Percentiles rank a stretch among this genome's conserved stretches.
Conservation (phyloP, 2,797 vertebrate species). For the Enteromius unitaeniatus region DNA sequence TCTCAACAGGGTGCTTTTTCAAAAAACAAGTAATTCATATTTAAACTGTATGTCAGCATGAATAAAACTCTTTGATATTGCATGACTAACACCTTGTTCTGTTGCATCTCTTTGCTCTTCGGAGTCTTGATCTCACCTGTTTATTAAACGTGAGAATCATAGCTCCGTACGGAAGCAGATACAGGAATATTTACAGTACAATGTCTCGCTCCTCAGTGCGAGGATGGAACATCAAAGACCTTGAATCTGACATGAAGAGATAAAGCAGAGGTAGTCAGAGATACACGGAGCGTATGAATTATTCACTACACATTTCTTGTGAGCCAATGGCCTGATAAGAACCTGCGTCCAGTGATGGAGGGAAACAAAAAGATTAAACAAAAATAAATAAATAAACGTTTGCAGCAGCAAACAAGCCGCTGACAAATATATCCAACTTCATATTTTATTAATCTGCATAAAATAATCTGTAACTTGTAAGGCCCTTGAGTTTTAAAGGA, state of each 20-base stretch:
- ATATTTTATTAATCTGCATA: neutral
- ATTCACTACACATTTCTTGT: conserved; percentile 41
- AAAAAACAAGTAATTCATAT: neutral
- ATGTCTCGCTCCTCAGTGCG: neutral
- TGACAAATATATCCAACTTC: neutral
- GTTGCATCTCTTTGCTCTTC: neutral
- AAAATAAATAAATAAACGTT: neutral
- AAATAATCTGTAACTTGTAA: neutral
- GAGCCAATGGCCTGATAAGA: conserved; percentile 18
- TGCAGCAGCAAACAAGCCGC: neutral
- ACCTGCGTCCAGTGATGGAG: neutral
- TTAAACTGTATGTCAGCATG: neutral
- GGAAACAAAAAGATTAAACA: conserved; percentile 14
- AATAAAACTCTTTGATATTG: neutral
- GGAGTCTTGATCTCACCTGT: conserved; percentile 16
- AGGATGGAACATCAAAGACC: conserved; percentile 35
- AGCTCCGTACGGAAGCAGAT: neutral
- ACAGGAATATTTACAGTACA: conserved; percentile 30
- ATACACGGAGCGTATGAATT: conserved; percentile 26
- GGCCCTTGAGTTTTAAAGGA: neutral
- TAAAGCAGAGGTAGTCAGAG: conserved; percentile 48
- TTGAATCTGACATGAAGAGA: conserved; percentile 46
- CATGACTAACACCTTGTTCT: neutral
- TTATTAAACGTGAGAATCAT: conserved; percentile 34
- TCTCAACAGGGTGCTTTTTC: neutral